phyloP scores from a whole-genome alignment of 2,888 invertebrate genomes.

The Neoscelio sp. region DNA sequence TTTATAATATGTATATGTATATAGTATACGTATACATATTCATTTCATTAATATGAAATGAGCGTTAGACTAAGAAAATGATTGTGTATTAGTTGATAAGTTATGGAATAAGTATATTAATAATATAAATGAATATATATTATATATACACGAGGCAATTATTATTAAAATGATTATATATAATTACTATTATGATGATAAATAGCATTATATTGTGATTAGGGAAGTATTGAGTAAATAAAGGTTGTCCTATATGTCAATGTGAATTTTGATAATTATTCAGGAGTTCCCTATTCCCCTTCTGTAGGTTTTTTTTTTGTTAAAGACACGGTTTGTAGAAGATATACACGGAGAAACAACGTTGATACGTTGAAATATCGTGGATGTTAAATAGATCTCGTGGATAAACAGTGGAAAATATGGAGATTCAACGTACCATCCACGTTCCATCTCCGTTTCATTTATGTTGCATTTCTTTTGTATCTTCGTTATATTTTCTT shows the following conservation, averaged over 20 bases:
- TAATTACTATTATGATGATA: slow-evolving; percentile 78
- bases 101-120: slow-evolving; percentile 79
- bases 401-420: no score
- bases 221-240: slow-evolving; percentile 80
- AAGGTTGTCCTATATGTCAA: slow-evolving; percentile 81
- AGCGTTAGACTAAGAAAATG: slow-evolving; percentile 73
- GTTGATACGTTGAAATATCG: no score
- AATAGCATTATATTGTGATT: slow-evolving; percentile 81
- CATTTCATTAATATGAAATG: slow-evolving; percentile 70
- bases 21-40: slow-evolving; percentile 67
- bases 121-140: slow-evolving; percentile 75
- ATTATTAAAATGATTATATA: slow-evolving; percentile 73
- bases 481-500: no score
- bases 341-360: no score
- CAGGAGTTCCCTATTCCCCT: neutral
- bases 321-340: no score
- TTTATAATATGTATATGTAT: slow-evolving; percentile 71
- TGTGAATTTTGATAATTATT: slow-evolving; percentile 31
- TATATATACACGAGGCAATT: slow-evolving; percentile 72
- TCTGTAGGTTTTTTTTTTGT: no score
- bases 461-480: no score
- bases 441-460: no score
- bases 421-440: no score
- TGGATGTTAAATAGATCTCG: no score
- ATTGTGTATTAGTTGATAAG: slow-evolving; percentile 79